These are phyloP conservation scores for Phaethornis superciliosus DNA, from an alignment of 2,113 vertebrate species.

Conservation along the genomic window DNA sequence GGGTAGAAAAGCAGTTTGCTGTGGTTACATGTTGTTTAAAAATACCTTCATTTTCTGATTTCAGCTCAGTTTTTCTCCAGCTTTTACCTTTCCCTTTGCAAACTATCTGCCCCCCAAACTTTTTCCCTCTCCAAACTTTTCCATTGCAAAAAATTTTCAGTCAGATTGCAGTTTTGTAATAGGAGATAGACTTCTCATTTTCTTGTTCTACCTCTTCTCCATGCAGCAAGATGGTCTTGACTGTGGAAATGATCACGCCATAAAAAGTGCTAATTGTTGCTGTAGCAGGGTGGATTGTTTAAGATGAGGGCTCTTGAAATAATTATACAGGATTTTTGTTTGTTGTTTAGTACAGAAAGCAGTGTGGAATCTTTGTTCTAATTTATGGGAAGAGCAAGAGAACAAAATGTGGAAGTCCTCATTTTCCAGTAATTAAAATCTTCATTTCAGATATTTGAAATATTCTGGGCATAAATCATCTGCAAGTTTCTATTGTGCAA, in stretches of 20 bases:
- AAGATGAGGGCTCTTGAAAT: not conserved
- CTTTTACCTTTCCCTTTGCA: not conserved
- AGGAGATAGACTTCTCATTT: fast-evolving
- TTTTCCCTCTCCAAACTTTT: not conserved
- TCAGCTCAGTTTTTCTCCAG: not conserved
- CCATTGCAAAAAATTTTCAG: not conserved
- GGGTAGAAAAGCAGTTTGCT: not conserved
- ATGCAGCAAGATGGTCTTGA: not conserved
- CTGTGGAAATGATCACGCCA: not conserved
- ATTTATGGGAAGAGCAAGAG: not conserved
- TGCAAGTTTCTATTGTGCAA: not conserved
- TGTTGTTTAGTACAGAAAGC: not conserved
- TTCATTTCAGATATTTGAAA: not conserved
- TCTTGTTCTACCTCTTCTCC: not conserved
- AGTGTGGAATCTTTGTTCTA: not conserved
- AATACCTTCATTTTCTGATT: not conserved
- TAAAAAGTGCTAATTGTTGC: not conserved
- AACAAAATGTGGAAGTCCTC: not conserved
- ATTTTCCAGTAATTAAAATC: not conserved
- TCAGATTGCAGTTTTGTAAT: not conserved
- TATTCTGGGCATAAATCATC: not conserved
- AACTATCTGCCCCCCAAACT: not conserved
- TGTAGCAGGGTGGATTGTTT: not conserved
- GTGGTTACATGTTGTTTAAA: not conserved
- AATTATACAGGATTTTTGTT: not conserved